A percentile compares a stretch with the other conserved stretches of the same genome.
These are phyloP conservation scores for Drosophila varians DNA, from an alignment of 1,140 invertebrate genomes.

Conservation along the genomic window DNA sequence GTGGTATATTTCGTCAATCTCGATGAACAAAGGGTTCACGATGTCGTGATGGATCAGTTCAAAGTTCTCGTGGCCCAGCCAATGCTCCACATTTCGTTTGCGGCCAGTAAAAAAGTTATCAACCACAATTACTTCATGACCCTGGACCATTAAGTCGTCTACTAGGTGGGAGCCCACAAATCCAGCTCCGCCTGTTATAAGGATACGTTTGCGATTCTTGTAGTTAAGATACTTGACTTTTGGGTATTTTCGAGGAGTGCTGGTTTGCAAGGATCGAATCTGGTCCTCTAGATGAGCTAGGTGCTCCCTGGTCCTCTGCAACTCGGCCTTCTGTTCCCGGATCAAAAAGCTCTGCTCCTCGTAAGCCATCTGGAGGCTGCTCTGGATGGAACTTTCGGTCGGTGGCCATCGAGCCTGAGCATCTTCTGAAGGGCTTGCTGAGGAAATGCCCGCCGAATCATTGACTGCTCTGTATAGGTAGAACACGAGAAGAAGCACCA, in stretches of 20 bases:
- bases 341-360: slow-evolving; percentile 58
- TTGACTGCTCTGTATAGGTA: slow-evolving; percentile 53
- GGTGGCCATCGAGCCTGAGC: slow-evolving; percentile 58
- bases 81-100: slow-evolving; percentile 98
- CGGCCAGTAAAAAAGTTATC: slow-evolving; percentile 99
- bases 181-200: slow-evolving; percentile 98
- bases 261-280: slow-evolving; percentile 88
- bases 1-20: slow-evolving; percentile 99
- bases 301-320: slow-evolving; percentile 86
- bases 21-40: slow-evolving; percentile 98
- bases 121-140: slow-evolving; percentile 98
- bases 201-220: slow-evolving; percentile 94
- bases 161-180: slow-evolving; percentile 99
- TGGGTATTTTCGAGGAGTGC: slow-evolving; percentile 93
- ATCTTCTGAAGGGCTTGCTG: slow-evolving; percentile 21
- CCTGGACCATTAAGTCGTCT: slow-evolving; percentile 96
- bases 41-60: slow-evolving; percentile 99
- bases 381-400: slow-evolving; percentile 50
- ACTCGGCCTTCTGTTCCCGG: slow-evolving; percentile 84
- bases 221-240: slow-evolving; percentile 95
- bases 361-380: slow-evolving; percentile 53
- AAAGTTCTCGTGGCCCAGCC: slow-evolving; percentile 99
- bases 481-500: slow-evolving; percentile 35
- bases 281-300: slow-evolving; percentile 89
- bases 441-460: neutral